A percentile compares a stretch with the other conserved stretches of the same genome.
Conservation (phyloP, 2,797 vertebrate genomes). For the Myotis vivesi region DNA sequence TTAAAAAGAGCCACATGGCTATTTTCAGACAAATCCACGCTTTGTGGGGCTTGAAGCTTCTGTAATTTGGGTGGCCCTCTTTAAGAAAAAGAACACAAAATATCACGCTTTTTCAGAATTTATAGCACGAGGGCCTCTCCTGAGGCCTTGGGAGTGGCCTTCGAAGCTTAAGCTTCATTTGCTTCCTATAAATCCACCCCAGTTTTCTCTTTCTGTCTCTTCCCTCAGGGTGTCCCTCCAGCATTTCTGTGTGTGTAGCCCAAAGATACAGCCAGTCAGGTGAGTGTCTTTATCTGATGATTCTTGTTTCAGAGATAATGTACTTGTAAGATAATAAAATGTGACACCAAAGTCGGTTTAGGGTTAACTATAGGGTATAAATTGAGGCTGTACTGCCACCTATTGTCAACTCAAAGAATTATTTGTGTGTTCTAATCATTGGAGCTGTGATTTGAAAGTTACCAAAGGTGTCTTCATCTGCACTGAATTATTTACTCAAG, state of each 20-base stretch:
- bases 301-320: neutral
- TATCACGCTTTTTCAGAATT: neutral
- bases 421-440: neutral
- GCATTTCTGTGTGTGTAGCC: neutral
- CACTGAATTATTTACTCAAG: neutral
- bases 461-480: neutral
- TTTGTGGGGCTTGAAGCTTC: neutral
- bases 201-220: neutral
- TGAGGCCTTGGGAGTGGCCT: neutral
- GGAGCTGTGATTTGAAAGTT: neutral
- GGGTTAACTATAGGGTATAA: neutral
- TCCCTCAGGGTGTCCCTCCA: neutral
- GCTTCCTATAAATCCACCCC: neutral
- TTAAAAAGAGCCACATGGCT: neutral
- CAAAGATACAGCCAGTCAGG: neutral
- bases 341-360: neutral
- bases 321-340: neutral
- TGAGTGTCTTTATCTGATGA: neutral
- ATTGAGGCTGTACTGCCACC: slow-evolving; percentile 53
- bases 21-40: slow-evolving; percentile 28
- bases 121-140: neutral
- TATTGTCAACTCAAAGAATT: slow-evolving; percentile 27
- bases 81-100: neutral
- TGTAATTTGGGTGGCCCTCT: neutral
- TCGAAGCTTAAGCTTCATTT: neutral